phyloP scores from a whole-genome alignment of 2,888 invertebrate genomes.

The Anthrax anthrax region DNA sequence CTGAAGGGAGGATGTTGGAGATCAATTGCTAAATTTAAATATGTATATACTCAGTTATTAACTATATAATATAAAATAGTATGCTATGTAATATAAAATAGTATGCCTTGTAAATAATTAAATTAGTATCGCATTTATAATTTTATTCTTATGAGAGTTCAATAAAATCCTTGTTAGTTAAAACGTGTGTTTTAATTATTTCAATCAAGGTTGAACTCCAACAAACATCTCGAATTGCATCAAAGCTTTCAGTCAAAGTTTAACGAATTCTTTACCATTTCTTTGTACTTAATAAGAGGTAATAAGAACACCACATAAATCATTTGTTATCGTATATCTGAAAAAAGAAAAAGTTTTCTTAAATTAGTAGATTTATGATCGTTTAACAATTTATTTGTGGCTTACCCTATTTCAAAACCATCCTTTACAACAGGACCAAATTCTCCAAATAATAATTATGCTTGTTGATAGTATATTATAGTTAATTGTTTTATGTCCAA shows the following conservation, averaged over 20 bases:
- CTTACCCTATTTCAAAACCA: conserved; percentile 85
- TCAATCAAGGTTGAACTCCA: too few species aligned
- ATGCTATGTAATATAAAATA: too few species aligned
- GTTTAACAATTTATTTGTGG: conserved; percentile 1
- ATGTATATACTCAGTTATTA: too few species aligned
- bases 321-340: conserved; percentile 77
- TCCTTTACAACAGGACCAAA: conserved; percentile 87
- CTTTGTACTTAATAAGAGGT: conserved; percentile 61
- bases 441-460: conserved; percentile 78
- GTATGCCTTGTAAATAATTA: too few species aligned
- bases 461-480: conserved; percentile 89
- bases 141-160: too few species aligned
- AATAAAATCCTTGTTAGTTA: too few species aligned
- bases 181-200: too few species aligned
- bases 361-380: not conserved
- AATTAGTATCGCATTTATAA: too few species aligned
- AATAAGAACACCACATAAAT: conserved; percentile 67
- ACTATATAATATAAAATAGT: too few species aligned
- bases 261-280: conserved; percentile 55
- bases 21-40: too few species aligned
- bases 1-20: too few species aligned
- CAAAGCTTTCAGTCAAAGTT: conserved; percentile 54
- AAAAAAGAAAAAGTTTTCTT: conserved; percentile 25
- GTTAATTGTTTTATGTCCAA: conserved; percentile 65
- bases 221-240: conserved; percentile 43